Percentiles rank a stretch among this genome's conserved stretches.
These are phyloP conservation scores for Loxodonta africana DNA, from an alignment of 2,113 vertebrate genomes.

Conservation along the genomic window DNA sequence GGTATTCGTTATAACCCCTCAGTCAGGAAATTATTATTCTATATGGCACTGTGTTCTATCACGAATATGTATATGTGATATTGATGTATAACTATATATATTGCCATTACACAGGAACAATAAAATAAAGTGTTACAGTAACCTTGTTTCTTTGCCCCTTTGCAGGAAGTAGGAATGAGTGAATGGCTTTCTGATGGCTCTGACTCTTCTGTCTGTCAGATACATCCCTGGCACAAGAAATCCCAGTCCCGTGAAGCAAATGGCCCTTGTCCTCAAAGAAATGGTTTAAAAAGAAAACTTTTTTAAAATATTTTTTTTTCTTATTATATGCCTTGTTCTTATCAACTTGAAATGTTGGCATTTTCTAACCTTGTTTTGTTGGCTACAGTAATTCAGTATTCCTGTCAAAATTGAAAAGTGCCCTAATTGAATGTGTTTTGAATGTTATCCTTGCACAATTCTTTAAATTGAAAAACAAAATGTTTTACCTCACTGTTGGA, in stretches of 20 bases:
- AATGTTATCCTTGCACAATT: constrained; percentile 95
- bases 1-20: constrained; percentile 25
- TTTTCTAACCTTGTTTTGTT: constrained; percentile 89
- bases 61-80: constrained; percentile 72
- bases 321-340: constrained; percentile 88
- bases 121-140: constrained; percentile 52
- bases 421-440: constrained; percentile 93
- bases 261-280: constrained; percentile 71
- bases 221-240: constrained; percentile 59
- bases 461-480: constrained; percentile 92
- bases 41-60: constrained; percentile 54
- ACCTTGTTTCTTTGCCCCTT: background rate
- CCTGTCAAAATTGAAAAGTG: constrained; percentile 89
- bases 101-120: constrained; percentile 69
- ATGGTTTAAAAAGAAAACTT: constrained; percentile 78
- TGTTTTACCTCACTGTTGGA: constrained; percentile 98
- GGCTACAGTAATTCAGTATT: constrained; percentile 88
- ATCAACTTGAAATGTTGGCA: constrained; percentile 87
- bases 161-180: constrained; percentile 24
- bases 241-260: constrained; percentile 50
- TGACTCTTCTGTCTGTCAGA: constrained; percentile 17
- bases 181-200: constrained; percentile 63
- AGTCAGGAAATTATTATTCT: background rate
- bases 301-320: constrained; percentile 83
- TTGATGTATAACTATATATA: constrained; percentile 51